Conservation (phyloP, 1,140 invertebrate genomes). For the Colletes gigas region DNA sequence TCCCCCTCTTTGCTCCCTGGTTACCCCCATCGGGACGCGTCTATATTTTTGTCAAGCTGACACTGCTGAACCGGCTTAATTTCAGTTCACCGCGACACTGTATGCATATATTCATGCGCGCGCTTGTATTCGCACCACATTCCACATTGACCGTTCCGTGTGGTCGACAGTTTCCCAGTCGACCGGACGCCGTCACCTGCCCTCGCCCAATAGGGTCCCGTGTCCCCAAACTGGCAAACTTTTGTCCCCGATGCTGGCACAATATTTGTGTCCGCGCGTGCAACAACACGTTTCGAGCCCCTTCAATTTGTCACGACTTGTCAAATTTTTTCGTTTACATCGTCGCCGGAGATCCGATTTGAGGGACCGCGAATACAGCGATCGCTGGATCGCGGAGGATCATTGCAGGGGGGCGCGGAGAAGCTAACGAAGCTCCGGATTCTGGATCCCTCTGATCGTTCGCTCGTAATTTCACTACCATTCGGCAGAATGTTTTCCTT, state of each 20-base stretch:
- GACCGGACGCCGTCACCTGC: not conserved
- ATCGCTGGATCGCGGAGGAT: too few species aligned
- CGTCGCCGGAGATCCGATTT: slow-evolving; percentile 24
- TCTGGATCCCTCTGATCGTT: too few species aligned
- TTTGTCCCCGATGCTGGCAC: slow-evolving; percentile 23
- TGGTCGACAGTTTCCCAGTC: slow-evolving; percentile 34
- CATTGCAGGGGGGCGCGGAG: too few species aligned
- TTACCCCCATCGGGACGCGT: not conserved
- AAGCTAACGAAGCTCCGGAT: too few species aligned
- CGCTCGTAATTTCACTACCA: too few species aligned
- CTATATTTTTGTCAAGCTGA: slow-evolving; percentile 51
- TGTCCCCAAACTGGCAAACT: slow-evolving; percentile 3
- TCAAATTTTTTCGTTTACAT: slow-evolving; percentile 58
- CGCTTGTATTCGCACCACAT: not conserved
- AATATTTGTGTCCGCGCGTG: slow-evolving; percentile 39
- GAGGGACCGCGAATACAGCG: slow-evolving; percentile 15
- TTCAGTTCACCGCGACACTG: slow-evolving; percentile 34
- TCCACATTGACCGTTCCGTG: not conserved
- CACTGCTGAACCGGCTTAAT: slow-evolving; percentile 54
- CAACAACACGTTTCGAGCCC: slow-evolving; percentile 19
- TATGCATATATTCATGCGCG: slow-evolving; percentile 18
- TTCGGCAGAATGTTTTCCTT: too few species aligned
- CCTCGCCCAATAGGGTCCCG: too few species aligned
- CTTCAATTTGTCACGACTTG: slow-evolving; percentile 60
- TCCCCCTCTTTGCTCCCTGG: not conserved